Base-by-base conservation (phyloP, 2,888 invertebrate species). In the Drosophila nigricruria region DNA sequence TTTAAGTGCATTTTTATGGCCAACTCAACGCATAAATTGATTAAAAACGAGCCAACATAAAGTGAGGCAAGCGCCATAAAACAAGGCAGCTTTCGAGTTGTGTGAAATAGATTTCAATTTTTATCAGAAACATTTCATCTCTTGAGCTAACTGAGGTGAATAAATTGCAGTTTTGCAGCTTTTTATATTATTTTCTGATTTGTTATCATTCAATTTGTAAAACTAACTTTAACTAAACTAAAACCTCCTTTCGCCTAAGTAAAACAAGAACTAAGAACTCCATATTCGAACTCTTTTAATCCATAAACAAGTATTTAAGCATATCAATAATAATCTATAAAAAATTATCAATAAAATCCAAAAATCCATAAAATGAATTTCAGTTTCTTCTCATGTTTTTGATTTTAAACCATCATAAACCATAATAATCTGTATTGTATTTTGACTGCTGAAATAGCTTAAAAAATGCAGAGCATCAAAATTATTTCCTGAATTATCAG, bases 401-500 rank as follows among this genome's bases (percentile, higher is more conserved):
- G 6, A 36, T 62, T 36, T 16, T 8, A 12, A 49, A 12, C 1
- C 23, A 16, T n/a, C 47, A 25, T 42, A 47, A 47, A 27, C 6
- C 12, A 34, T 4, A 32, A n/a, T 36, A 25, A 5, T 1, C 18
- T 43, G 23, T 32, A 32, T 62, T 56, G n/a, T 67, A 5, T n/a
- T 62, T 40, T 36, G 12, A 2, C 6, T 27, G 32, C 5, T 25
- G 10, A 38, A 12, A 5, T 30, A 25, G 38, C 8, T 60, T 42
- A 20, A 38, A 30, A 54, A 36, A 42, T 54, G 12, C 23, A 53
- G 53, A 56, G 18, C 27, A 18, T 9, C 16, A 49, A 73, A 43
- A 43, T 10, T 30, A 49, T 68, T 77, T 77, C 68, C 62, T 72
- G 30, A 27, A 20, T 10, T 43, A 36, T 18, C n/a, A 30, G 45